Evolutionary conservation across 2,888 invertebrate genomes (phyloP).

Genomic region (Drosophila leonis): DNA sequence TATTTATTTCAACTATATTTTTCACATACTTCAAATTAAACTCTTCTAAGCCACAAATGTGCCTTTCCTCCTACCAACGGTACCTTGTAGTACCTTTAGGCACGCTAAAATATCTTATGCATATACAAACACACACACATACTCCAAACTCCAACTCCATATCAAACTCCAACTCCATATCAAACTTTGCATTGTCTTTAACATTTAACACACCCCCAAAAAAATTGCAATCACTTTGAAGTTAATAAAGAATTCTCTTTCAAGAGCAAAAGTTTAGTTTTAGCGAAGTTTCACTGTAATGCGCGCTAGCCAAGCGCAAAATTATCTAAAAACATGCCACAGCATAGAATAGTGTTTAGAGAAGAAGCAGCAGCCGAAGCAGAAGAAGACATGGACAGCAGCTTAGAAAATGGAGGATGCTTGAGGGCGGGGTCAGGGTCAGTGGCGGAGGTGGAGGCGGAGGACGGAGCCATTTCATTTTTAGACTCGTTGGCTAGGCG

Average conservation of each 20-base stretch:
- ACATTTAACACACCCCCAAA: not conserved
- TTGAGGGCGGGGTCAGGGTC: slow-evolving; percentile 4
- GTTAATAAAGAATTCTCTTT: slow-evolving; percentile 12
- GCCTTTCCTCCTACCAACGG: not conserved
- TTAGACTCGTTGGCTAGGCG: slow-evolving; percentile 39
- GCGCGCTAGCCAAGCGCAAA: slow-evolving; percentile 54
- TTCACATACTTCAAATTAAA: not conserved
- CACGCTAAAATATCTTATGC: not conserved
- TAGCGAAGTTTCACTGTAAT: slow-evolving; percentile 46
- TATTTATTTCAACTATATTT: not conserved
- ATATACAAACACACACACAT: not conserved
- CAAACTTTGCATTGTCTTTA: not conserved
- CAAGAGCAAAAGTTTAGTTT: slow-evolving; percentile 27
- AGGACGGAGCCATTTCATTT: slow-evolving; percentile 73
- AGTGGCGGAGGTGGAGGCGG: slow-evolving; percentile 23
- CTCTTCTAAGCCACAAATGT: not conserved
- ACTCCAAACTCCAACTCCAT: not conserved
- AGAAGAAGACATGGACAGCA: slow-evolving; percentile 23
- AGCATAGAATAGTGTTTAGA: slow-evolving; percentile 19
- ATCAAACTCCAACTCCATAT: not conserved
- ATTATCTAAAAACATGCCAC: slow-evolving; percentile 67
- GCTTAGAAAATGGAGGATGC: slow-evolving; percentile 23
- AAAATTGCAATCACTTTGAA: slow-evolving; percentile 8
- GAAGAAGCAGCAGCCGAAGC: slow-evolving; percentile 13
- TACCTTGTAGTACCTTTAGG: not conserved